Base-by-base conservation (phyloP, 2,113 vertebrate genomes). In the Rhineura floridana region DNA sequence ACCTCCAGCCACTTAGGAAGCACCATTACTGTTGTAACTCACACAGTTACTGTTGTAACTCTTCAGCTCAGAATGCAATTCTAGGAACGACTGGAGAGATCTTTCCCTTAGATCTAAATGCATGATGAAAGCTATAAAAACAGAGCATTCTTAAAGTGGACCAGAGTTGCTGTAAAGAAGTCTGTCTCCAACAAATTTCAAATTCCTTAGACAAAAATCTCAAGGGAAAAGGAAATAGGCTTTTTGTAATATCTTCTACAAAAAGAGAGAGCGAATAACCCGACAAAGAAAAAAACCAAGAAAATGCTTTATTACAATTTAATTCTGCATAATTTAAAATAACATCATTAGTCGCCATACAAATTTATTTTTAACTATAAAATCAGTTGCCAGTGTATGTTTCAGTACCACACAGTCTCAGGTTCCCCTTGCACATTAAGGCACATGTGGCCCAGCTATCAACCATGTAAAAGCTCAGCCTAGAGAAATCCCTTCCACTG, bases 341-440 rank as follows among this genome's bases (percentile, higher is more conserved):
- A 94, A 96, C 90, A 86, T 95, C 92, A 96, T 98, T 98, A 98
- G 98, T 97, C 94, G 95, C 33, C 96, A 96, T 96, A 98, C 97
- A 97, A 97, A 96, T 65, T 79, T 96, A 96, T 94, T 96, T 96
- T 95, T 96, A 94, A 94, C 94, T 94, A 95, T 95, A 97, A 97
- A 96, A 97, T 97, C 96, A 97, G 97, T 98, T 97, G 97, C 98
- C 98, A 98, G 98, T 98, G 98, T 98, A 98, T 97, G 96, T 95
- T 96, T 96, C 96, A 97, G 98, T 98, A 98, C 97, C 97, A 97
- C 96, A 93, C 76, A 46, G 90, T 19, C 85, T 70, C 69, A 86
- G 89, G 83, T 83, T 88, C 63, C 86, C 65, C 84, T 78, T 30
- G 33, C 44, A 36, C 44, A 17, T 36, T 76, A 85, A 69, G 70